These are phyloP conservation scores for Austrofundulus limnaeus DNA, from an alignment of 2,113 vertebrate genomes.

Conservation along the genomic window DNA sequence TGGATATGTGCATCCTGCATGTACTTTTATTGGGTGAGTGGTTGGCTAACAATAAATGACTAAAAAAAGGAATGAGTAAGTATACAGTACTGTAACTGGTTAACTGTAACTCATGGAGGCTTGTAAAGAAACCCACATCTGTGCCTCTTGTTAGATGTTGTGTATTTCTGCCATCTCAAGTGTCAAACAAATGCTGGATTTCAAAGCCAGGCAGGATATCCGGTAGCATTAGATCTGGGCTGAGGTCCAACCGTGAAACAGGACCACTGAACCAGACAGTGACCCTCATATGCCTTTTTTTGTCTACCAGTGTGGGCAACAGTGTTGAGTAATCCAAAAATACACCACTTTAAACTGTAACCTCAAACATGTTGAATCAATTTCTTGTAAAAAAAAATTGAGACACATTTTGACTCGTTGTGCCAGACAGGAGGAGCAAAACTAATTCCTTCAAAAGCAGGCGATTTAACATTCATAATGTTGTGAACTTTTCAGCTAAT, in stretches of 20 bases:
- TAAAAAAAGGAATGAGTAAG: background rate
- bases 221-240: constrained; percentile 20
- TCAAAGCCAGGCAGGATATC: constrained; percentile 40
- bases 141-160: constrained; percentile 7
- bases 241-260: constrained; percentile 23
- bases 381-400: background rate
- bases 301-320: background rate
- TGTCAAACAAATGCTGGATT: constrained; percentile 42
- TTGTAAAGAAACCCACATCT: constrained; percentile 1
- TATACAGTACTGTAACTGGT: background rate
- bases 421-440: background rate
- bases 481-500: no score
- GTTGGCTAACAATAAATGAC: constrained; percentile 25
- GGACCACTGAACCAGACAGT: constrained; percentile 10
- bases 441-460: background rate
- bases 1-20: constrained; percentile 59
- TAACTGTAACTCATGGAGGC: constrained; percentile 4
- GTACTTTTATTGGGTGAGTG: constrained; percentile 51
- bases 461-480: no score
- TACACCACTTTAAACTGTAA: constrained; percentile 3
- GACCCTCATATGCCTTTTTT: constrained; percentile 21
- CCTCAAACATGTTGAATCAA: background rate
- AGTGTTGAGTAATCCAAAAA: background rate
- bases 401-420: no score
- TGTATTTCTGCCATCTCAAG: constrained; percentile 19